phyloP scores from a whole-genome alignment of 2,888 invertebrate species.

The Oasisia sp. region DNA sequence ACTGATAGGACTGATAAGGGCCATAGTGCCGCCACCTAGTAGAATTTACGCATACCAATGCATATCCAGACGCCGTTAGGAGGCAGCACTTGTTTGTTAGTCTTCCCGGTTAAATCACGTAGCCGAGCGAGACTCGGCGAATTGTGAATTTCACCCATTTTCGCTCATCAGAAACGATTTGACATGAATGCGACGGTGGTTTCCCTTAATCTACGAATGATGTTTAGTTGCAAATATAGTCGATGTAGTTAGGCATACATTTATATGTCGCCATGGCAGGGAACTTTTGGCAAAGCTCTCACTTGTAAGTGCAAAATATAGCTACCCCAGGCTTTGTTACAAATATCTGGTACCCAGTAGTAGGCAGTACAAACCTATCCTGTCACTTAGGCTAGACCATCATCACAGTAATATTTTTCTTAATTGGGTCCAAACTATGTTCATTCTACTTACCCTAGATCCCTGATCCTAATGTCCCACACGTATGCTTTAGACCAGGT shows the following conservation, averaged over 20 bases:
- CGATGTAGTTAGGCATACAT: background rate
- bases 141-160: background rate
- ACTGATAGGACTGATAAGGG: too few species aligned
- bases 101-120: too few species aligned
- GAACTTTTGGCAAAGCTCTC: conserved; percentile 27
- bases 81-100: too few species aligned
- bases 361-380: too few species aligned
- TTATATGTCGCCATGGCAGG: conserved; percentile 23
- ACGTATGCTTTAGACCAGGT: too few species aligned
- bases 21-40: background rate
- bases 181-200: background rate
- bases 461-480: too few species aligned
- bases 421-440: too few species aligned
- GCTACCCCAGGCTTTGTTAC: background rate
- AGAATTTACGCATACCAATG: background rate
- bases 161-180: background rate
- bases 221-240: conserved; percentile 4
- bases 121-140: background rate
- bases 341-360: too few species aligned
- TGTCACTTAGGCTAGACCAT: too few species aligned
- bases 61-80: background rate
- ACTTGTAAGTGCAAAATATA: conserved; percentile 21
- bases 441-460: too few species aligned
- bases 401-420: too few species aligned
- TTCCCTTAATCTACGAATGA: background rate